Evolutionary conservation across 1,140 invertebrate species (phyloP), one percentile per base, ranked within the genome.

Genomic region (Eubasilissa regina): DNA sequence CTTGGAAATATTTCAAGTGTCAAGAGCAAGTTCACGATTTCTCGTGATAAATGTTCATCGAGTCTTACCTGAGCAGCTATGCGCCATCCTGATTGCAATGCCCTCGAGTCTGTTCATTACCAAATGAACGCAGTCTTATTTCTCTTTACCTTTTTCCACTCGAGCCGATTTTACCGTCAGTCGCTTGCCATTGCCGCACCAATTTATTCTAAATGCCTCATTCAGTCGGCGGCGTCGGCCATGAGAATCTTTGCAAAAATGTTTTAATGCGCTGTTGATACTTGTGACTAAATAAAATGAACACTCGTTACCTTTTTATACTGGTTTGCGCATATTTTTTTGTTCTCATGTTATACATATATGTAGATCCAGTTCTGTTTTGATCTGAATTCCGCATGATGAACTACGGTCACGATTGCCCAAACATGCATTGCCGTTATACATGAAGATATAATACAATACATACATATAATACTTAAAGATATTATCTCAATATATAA

Each of bases 341-440:
- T 35, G 13, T 64, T 64, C 60, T 25, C 9, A n/a, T 21, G 19
- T 25, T 64, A 7, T 21, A 64, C n/a, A 8, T 7, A n/a, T n/a
- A n/a, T n/a, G n/a, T 15, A 56, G 12, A 56, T 44, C 25, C 7
- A 70, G 19, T 10, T 21, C 47, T 70, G 45, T 70, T 47, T 10
- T 48, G 10, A 13, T 70, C 17, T 48, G 45, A 51, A 70, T 68
- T 68, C 44, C 66, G 45, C 19, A 53, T 70, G 66, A 13, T 53
- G 15, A 70, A 48, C 66, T 25, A 51, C 15, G 19, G 47, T 70
- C 66, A 70, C 45, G 66, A 70, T 25, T 51, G 45, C 66, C 25
- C n/a, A 45, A 25, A 15, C 66, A 70, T 70, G 66, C 44, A 70
- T 47, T 48, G 66, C 66, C 66, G 66, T 70, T 70, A 70, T 51